Evolutionary conservation across 2,888 invertebrate species (phyloP), one percentile per base, ranked within the genome.

Genomic region (Heteromurus nitidus): DNA sequence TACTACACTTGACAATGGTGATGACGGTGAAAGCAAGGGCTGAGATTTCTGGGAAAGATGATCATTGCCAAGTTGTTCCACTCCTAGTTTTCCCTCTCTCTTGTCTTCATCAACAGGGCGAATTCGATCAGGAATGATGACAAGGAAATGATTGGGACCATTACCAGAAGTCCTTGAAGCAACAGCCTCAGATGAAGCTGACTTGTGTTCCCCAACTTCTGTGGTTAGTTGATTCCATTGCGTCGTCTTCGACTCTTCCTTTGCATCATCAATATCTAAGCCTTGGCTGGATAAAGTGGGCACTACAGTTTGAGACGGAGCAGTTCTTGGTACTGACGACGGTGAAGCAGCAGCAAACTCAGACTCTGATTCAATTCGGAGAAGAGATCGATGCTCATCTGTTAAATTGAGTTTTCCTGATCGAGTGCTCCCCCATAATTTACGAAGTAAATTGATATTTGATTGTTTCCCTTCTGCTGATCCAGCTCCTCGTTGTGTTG

Each of bases 331-430:
- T 47, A 47, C n/a, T 47, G 74, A 62, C 42, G 74, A 62, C 26
- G 44, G 36, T 47, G 62, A 36, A 69, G 74, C 22, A 53, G n/a
- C n/a, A n/a, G 80, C 47, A 64, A 65, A 44, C 58, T 28, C 42
- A 55, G 62, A 58, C 36, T 81, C 73, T 65, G 84, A 80, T 70
- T 84, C 84, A 58, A 84, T 84, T 79, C 86, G 31, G n/a, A 85
- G 73, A 3, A 86, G 74, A 31, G 86, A 84, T 76, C 85, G 77
- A 69, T 85, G 86, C 81, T 86, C 82, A 42, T 86, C 82, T 53
- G 86, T 85, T 81, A 86, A 83, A 85, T 86, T 86, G 69, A 85
- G 75, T 84, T 84, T 85, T 7, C 76, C 74, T 77, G 84, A 82
- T 72, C 83, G 47, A 53, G 81, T 85, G 67, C 83, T 85, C 36